Conservation (phyloP, 1,140 invertebrate genomes). For the Zaprionus lachaisei region DNA sequence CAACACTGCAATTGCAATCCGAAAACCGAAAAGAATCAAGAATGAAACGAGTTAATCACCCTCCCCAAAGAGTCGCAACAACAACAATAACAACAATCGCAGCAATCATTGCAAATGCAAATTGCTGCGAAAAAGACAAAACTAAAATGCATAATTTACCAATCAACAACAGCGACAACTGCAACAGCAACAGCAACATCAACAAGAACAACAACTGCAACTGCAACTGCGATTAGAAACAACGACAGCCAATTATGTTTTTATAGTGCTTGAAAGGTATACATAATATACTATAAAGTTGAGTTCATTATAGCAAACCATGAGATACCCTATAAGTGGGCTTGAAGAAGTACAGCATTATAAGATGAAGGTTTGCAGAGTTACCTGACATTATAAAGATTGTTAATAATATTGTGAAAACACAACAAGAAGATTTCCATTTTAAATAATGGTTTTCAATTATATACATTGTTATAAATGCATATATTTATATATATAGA, state of each 20-base stretch:
- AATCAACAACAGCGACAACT: slow-evolving; percentile 8
- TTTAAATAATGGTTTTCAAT: too few species aligned
- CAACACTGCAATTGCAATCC: background rate
- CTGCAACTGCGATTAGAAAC: slow-evolving; percentile 8
- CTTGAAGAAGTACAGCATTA: too few species aligned
- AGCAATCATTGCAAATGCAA: slow-evolving; percentile 21
- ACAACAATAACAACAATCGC: background rate
- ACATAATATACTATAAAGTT: background rate
- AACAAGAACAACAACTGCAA: background rate
- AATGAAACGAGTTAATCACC: background rate
- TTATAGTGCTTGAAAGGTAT: background rate
- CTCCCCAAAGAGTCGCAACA: slow-evolving; percentile 7
- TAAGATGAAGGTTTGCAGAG: too few species aligned
- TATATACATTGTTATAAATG: too few species aligned
- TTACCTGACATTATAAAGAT: too few species aligned
- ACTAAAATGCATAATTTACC: slow-evolving; percentile 50
- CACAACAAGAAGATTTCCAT: too few species aligned
- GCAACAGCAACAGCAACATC: background rate
- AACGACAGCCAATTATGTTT: slow-evolving; percentile 31
- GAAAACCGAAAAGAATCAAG: slow-evolving; percentile 2
- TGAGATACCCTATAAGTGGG: background rate
- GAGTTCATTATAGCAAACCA: background rate
- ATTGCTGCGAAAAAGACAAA: slow-evolving; percentile 10
- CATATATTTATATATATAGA: too few species aligned
- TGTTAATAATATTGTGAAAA: too few species aligned